Base-by-base conservation (phyloP, 2,888 invertebrate genomes). In the Microchrysa polita region DNA sequence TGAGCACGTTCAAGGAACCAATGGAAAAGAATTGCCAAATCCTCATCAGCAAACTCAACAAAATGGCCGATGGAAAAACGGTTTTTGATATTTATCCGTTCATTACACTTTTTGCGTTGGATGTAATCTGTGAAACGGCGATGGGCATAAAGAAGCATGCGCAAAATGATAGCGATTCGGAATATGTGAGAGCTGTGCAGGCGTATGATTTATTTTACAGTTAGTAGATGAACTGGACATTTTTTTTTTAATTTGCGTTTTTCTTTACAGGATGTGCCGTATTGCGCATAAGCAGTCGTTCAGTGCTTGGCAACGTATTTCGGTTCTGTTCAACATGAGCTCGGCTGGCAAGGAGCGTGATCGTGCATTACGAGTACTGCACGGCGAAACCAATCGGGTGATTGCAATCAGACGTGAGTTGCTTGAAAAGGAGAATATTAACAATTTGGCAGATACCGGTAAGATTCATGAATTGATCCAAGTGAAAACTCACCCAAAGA, bases 91-190 rank as follows among this genome's bases (percentile, higher is more conserved):
- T 78, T 87, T 89, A 80, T 88, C 90, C 74, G 79, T 89, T 75
- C 83, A 92, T 71, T 83, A 88, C 82, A 83, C 83, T 83, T 1
- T 81, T 82, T 72, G 81, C 83, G 1, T 76, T 84, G 77, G 83
- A 84, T 71, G 80, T 82, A 55, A 84, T 84, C 34, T 82, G 82
- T 65, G 83, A 95, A 85, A 92, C 94, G 14, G 92, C 95, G 5
- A 95, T 96, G 95, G 95, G 94, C 1, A 88, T 90, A 40, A 88
- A 88, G 73, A 86, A 93, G 5, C 87, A 92, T 80, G 92, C 93
- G 0, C 94, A 94, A 81, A 83, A 86, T 67, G 84, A 91, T 79
- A 86, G 86, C 27, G 87, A 91, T 69, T 90, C 91, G 0, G 88
- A 89, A 78, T 94, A 94, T 81, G 92, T 93, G 0, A 86, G 87